Evolutionary conservation across 2,888 invertebrate genomes (phyloP).

Genomic region (Diabrotica balteata): DNA sequence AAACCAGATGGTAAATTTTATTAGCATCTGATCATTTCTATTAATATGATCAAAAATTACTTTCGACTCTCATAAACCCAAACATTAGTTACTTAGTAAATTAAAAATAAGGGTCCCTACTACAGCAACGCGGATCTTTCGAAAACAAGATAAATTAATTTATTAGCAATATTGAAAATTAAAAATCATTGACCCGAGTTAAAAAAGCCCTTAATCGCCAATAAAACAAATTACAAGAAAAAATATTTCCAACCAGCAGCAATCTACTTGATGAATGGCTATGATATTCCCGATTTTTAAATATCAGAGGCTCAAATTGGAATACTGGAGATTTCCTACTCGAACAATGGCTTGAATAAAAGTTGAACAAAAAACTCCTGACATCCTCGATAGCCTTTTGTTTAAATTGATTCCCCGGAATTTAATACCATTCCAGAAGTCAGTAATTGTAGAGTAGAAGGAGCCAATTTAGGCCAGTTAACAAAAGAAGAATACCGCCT

Average conservation of each 20-base stretch:
- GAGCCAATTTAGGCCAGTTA: constrained; percentile 13
- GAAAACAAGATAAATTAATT: constrained; percentile 6
- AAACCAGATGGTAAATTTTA: too few species aligned
- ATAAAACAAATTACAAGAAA: constrained; percentile 18
- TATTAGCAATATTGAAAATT: constrained; percentile 16
- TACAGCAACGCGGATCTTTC: too few species aligned
- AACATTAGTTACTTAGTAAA: too few species aligned
- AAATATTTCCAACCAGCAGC: constrained; percentile 11
- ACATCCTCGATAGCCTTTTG: constrained; percentile 55
- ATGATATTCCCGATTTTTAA: constrained; percentile 30
- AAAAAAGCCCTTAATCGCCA: constrained; percentile 13
- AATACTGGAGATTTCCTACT: constrained; percentile 31
- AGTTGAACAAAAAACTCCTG: constrained; percentile 50
- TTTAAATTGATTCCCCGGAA: constrained; percentile 58
- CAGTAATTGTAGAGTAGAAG: constrained; percentile 55
- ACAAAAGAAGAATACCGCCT: background rate
- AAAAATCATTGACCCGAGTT: constrained; percentile 6
- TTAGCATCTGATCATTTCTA: too few species aligned
- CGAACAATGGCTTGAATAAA: constrained; percentile 49
- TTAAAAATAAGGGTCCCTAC: too few species aligned
- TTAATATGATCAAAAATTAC: too few species aligned
- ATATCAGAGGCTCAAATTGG: constrained; percentile 29
- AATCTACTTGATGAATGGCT: constrained; percentile 16
- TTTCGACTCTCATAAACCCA: too few species aligned
- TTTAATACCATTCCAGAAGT: constrained; percentile 56